phyloP scores from a whole-genome alignment of 2,113 vertebrate genomes.

The Monopterus albus region DNA sequence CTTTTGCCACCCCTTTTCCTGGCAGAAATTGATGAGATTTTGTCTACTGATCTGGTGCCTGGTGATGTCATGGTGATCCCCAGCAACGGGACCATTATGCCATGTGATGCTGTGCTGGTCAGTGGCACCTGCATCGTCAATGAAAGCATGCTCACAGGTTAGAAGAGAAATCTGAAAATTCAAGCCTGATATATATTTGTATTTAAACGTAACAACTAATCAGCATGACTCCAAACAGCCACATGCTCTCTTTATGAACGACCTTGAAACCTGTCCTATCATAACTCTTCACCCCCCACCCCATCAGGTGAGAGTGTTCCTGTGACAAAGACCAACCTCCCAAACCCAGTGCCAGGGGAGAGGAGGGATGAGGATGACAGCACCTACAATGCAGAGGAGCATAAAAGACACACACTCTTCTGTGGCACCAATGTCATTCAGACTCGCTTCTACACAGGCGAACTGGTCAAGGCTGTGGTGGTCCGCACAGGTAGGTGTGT shows the following conservation, averaged over 20 bases:
- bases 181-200: neutral
- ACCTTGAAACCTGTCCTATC: neutral
- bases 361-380: conserved; percentile 79
- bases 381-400: conserved; percentile 87
- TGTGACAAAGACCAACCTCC: conserved; percentile 97
- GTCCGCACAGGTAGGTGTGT: conserved; percentile 89
- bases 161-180: neutral
- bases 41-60: conserved; percentile 96
- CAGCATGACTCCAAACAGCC: neutral
- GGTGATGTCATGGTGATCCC: conserved; percentile 95
- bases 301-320: conserved; percentile 95
- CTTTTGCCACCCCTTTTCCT: neutral
- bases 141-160: conserved; percentile 99
- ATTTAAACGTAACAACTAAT: neutral
- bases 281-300: neutral
- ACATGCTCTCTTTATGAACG: too few species aligned
- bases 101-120: conserved; percentile 94
- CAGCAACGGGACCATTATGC: conserved; percentile 95
- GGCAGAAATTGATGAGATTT: conserved; percentile 90
- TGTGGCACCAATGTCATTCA: conserved; percentile 97
- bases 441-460: conserved; percentile 96
- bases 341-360: conserved; percentile 84
- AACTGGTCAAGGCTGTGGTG: conserved; percentile 94
- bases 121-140: conserved; percentile 98
- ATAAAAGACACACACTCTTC: conserved; percentile 95